phyloP scores from a whole-genome alignment of 1,140 invertebrate species.

The Pogonus chalceus region DNA sequence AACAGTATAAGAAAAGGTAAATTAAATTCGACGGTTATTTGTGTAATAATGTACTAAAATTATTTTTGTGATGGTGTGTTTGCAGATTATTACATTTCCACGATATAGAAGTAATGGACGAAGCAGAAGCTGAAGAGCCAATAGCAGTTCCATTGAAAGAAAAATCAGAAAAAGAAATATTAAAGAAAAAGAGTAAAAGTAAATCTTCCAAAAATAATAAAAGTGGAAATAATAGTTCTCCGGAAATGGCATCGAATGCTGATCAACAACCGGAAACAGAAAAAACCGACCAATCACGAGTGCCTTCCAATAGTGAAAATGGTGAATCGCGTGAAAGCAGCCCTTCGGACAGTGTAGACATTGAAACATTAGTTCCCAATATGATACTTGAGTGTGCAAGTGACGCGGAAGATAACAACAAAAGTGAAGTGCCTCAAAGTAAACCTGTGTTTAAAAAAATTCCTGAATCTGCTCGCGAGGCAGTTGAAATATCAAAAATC shows the following conservation, averaged over 20 bases:
- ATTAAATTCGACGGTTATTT: neutral
- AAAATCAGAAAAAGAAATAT: conserved; percentile 35
- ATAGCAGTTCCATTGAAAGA: conserved; percentile 34
- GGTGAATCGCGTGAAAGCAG: conserved; percentile 24
- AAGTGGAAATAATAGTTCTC: conserved; percentile 16
- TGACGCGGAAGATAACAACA: conserved; percentile 20
- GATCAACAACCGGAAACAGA: conserved; percentile 5
- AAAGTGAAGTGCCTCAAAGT: conserved; percentile 9
- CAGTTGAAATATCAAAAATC: conserved; percentile 27
- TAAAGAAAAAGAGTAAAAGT: conserved; percentile 38
- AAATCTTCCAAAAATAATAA: conserved; percentile 36
- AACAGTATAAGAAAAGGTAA: conserved; percentile 51
- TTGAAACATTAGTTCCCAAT: conserved; percentile 32
- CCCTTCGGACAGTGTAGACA: conserved; percentile 29
- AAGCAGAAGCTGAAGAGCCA: conserved; percentile 42
- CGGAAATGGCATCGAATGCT: conserved; percentile 1
- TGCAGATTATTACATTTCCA: conserved; percentile 57
- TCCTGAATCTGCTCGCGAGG: conserved; percentile 24
- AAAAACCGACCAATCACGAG: conserved; percentile 22
- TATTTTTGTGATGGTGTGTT: conserved; percentile 17
- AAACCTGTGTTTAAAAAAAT: conserved; percentile 15
- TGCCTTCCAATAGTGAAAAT: conserved; percentile 13
- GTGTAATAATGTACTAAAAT: neutral
- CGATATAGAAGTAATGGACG: conserved; percentile 55
- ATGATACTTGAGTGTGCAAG: conserved; percentile 32